Evolutionary conservation across 2,888 invertebrate genomes (phyloP), one percentile per base, ranked within the genome.

Genomic region (Tuta absoluta): DNA sequence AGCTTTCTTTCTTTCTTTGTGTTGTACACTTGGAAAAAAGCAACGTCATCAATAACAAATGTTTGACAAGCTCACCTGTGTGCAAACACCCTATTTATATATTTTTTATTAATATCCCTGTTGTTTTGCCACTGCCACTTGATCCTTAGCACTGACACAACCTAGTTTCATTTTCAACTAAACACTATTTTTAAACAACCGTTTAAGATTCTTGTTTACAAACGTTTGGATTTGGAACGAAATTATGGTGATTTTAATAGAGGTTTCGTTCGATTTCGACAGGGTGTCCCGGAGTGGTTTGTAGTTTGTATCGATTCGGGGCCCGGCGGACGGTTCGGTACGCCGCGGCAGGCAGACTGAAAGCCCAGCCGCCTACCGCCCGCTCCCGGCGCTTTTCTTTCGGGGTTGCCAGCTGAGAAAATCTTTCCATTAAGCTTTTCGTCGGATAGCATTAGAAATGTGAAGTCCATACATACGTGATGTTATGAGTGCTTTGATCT

Each of bases 341-440:
- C 78, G 76, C 76, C 80, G 83, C 86, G 86, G 81, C 77, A 80
- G 86, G 81, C 77, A 80, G 80, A 89, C 89, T 89, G 86, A 85
- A 24, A 79, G 66, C 56, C 17, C 10, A 63, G 65, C 67, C 66
- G 68, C 72, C 73, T 75, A 75, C 76, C 75, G 72, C 70, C 70
- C 68, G 72, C 78, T 82, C 84, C 84, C 84, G 84, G 84, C 75
- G 75, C 71, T 80, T 76, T 78, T 72, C 73, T 75, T 76, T 74
- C 73, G 73, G 72, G 81, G 85, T 86, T 87, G 84, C 87, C 71
- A 79, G 68, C 62, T 59, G 41, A 59, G 66, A 71, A 73, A 75
- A 67, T 69, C 56, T 80, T 77, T 75, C 72, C 76, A 68, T 59
- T 51, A 62, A 28, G 58, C 58, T 53, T 57, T 56, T 33, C 56